Evolutionary conservation across 2,888 invertebrate genomes (phyloP), one percentile per base, ranked within the genome.

Genomic region (Epirrita christyi): DNA sequence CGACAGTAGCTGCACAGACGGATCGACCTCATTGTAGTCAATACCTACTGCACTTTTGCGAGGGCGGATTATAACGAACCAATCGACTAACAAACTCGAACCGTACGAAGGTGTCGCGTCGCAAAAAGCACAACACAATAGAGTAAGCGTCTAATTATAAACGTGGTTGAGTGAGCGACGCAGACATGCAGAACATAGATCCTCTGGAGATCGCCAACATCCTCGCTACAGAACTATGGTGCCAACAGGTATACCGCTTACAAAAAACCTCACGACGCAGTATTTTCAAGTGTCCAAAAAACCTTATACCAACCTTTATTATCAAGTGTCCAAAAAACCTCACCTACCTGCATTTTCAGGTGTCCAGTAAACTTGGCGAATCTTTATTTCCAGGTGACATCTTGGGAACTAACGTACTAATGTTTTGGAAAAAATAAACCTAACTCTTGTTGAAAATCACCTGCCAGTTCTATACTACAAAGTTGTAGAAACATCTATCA

Each of bases 141-240:
- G 88, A 85, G 88, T 88, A 88, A 90, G 87, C 88, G 90, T 86
- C 91, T 92, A 91, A 92, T 88, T 87, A 85, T 91, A 92, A 86
- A 84, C 88, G 85, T 85, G 86, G 80, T 83, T 80, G 85, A 85
- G 82, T 78, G 80, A 83, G 68, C 78, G 81, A 71, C 81, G 80
- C 72, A 72, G 81, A 80, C 73, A 88, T 88, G 89, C 89, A 91
- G 86, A 88, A 88, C 83, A 95, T 96, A 93, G 96, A 96, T 93
- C 95, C 96, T 83, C 94, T 95, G 93, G 96, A 96, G 93, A 95
- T 96, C 85, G 96, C 96, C 76, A 96, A 95, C 92, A 95, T 96
- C 90, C 94, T 96, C 80, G 96, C 96, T 81, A 96, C 95, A 85
- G 96, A 96, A 94, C 93, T 95, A 84, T 95, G 96, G 93, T 96